These are phyloP conservation scores for Phymastichus coffea DNA, from an alignment of 1,140 invertebrate genomes.

Conservation along the genomic window DNA sequence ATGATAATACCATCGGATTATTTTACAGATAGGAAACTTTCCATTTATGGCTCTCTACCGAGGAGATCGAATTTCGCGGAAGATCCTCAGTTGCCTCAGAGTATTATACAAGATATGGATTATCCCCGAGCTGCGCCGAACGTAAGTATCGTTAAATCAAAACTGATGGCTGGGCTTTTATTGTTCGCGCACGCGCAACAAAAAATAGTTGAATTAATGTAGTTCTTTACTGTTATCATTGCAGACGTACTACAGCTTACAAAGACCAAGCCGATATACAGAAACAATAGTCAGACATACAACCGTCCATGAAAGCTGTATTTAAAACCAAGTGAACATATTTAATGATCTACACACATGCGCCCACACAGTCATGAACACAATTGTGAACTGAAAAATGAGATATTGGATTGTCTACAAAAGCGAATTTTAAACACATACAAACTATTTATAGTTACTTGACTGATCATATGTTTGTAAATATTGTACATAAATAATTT, in stretches of 20 bases:
- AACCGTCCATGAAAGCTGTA: constrained; percentile 47
- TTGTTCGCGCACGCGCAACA: neutral
- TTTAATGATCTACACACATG: no score
- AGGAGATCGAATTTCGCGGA: constrained; percentile 44
- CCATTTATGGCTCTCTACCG: constrained; percentile 45
- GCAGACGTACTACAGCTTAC: constrained; percentile 47
- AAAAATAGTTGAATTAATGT: neutral
- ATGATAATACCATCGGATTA: no score
- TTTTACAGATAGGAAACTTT: constrained; percentile 46
- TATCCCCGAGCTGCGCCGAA: constrained; percentile 46
- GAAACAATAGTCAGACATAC: constrained; percentile 42
- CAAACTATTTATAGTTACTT: constrained; percentile 38
- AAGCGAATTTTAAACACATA: constrained; percentile 11
- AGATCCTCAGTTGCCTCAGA: constrained; percentile 42
- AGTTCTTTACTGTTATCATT: constrained; percentile 10
- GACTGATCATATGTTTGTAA: constrained; percentile 46
- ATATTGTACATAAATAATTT: constrained; percentile 52
- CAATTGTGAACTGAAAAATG: constrained; percentile 5
- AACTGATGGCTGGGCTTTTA: neutral
- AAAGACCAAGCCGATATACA: constrained; percentile 44
- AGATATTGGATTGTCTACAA: constrained; percentile 6
- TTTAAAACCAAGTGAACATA: constrained; percentile 32
- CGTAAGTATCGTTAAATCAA: constrained; percentile 32
- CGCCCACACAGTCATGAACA: no score
- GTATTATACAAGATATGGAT: constrained; percentile 43